Percentiles rank a stretch among this genome's conserved stretches.
Evolutionary conservation across 2,888 invertebrate species (phyloP).

Genomic region (Apamea monoglypha): DNA sequence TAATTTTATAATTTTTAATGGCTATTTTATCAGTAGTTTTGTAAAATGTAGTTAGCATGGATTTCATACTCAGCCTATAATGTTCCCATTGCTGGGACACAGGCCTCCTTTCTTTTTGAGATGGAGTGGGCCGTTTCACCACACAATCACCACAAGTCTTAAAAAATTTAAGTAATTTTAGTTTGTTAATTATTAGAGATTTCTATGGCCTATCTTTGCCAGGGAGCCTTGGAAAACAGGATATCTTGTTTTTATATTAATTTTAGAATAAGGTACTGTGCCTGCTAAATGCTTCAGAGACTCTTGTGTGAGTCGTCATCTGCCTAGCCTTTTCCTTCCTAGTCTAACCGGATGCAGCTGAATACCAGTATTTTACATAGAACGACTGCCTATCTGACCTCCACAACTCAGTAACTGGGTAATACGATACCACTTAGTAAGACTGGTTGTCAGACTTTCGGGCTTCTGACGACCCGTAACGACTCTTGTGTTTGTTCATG

Average conservation of each 20-base stretch:
- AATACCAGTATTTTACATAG: not conserved
- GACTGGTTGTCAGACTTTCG: no score
- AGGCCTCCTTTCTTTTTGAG: not conserved
- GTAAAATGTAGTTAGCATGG: no score
- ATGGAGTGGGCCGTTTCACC: not conserved
- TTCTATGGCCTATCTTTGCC: not conserved
- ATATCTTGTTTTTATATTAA: not conserved
- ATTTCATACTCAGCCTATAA: not conserved
- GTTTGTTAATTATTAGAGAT: not conserved
- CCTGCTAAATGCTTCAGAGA: not conserved
- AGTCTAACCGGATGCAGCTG: no score
- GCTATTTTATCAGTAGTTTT: slow-evolving; percentile 23
- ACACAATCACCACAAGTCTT: not conserved
- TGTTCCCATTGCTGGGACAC: not conserved
- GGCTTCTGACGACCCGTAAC: not conserved
- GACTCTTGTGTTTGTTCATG: no score
- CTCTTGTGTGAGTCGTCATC: not conserved
- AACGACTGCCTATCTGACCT: not conserved
- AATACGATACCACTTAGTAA: not conserved
- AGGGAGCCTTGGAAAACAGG: not conserved
- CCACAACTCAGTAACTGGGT: not conserved
- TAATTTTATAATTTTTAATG: slow-evolving; percentile 25
- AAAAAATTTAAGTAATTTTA: not conserved
- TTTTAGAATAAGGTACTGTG: not conserved
- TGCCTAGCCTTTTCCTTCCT: not conserved